Base-by-base conservation (phyloP, 2,113 vertebrate species). In the Ammodytes marinus region DNA sequence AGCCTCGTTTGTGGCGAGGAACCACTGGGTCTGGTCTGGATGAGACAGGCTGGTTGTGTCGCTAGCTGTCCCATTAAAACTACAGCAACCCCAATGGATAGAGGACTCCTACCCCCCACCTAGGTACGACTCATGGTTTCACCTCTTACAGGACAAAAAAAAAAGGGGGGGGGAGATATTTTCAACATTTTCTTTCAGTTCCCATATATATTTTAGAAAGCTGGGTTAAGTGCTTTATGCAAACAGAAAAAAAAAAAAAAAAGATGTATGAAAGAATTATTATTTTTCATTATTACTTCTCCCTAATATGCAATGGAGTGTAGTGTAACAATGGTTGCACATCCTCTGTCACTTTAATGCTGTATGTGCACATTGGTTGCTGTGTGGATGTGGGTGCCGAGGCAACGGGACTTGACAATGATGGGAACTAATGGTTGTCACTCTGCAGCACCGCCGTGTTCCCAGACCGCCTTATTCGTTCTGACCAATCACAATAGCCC, bases 341-440 rank as follows among this genome's bases (percentile, higher is more conserved):
- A 89, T 92, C 91, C 87, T 88, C 85, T 89, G 94, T 95, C 94
- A 95, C 94, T 96, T 95, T 94, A 95, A 94, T 94, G 94, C 95
- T 94, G 89, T 93, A 90, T 76, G 91, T 95, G 94, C 95, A 95
- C 92, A 92, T 92, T 79, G 80, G 90, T 92, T 93, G 91, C 90
- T 89, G 87, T 91, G 89, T 93, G 91, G 88, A 92, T 88, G 90
- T 85, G 87, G 88, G 84, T 82, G 81, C 85, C 65, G 78, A 91
- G 89, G 88, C 92, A 90, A 92, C 93, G 81, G 90, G 86, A 94
- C 89, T 92, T 93, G 92, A 95, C 91, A 91, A 90, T 92, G 92
- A 94, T 93, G 92, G 88, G 91, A 91, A 89, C 89, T 94, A 93
- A 94, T 90, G 91, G 89, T 90, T 81, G 90, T 92, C 87, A 82